phyloP scores from a whole-genome alignment of 2,113 vertebrate genomes.

The Phalacrocorax pelagicus region DNA sequence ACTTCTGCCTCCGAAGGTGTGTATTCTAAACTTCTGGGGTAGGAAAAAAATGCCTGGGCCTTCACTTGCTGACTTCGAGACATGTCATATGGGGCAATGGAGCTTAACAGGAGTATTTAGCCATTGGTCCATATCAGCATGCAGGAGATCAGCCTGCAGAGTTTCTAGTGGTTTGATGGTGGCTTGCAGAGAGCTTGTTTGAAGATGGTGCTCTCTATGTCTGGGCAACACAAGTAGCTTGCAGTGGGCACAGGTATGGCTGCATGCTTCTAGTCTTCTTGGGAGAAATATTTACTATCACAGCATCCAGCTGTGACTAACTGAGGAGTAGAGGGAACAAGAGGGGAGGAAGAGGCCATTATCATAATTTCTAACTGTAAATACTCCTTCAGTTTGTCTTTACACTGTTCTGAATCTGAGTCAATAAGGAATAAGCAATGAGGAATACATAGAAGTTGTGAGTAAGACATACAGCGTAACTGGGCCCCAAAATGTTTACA shows the following conservation, averaged over 20 bases:
- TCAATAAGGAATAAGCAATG: neutral
- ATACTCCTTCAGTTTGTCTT: neutral
- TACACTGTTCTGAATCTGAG: neutral
- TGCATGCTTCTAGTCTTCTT: neutral
- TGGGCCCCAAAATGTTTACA: slow-evolving; percentile 13
- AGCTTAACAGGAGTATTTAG: neutral
- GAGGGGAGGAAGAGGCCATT: neutral
- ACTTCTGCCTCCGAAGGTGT: neutral
- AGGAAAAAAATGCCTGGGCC: neutral
- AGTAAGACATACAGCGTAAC: neutral
- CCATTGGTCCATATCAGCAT: neutral
- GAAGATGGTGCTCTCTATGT: neutral
- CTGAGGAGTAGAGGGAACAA: neutral
- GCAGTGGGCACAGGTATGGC: neutral
- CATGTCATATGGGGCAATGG: neutral
- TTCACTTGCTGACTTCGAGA: neutral
- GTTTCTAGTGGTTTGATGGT: neutral
- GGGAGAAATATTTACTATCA: neutral
- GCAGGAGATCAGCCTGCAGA: neutral
- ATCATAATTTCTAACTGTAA: neutral
- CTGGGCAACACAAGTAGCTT: neutral
- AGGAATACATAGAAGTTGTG: neutral
- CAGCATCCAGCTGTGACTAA: neutral
- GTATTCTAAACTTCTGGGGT: neutral
- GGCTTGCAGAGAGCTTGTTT: neutral